Evolutionary conservation across 2,113 vertebrate species (phyloP).

Genomic region (Poicephalus meyeri): DNA sequence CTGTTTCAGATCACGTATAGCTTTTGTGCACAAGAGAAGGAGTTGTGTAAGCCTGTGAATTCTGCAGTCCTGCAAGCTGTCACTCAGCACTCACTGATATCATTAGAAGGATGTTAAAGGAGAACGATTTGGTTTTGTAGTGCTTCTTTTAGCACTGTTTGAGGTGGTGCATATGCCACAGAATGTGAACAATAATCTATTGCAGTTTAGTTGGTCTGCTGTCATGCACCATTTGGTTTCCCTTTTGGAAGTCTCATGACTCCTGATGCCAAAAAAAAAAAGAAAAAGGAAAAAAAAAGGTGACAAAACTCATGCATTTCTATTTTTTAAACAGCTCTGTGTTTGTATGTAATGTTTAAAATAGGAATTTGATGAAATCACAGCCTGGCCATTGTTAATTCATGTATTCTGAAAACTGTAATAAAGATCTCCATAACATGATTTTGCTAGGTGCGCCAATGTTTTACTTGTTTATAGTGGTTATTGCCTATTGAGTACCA

Average conservation of each 20-base stretch:
- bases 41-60: background rate
- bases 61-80: conserved; percentile 19
- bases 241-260: conserved; percentile 46
- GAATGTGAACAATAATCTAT: conserved; percentile 25
- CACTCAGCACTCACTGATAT: background rate
- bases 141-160: conserved; percentile 7
- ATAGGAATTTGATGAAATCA: conserved; percentile 62
- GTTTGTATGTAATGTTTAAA: conserved; percentile 65
- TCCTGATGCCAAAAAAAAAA: conserved; percentile 1
- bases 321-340: conserved; percentile 58
- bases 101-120: background rate
- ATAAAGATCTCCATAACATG: conserved; percentile 48
- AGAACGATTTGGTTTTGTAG: background rate
- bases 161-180: conserved; percentile 60
- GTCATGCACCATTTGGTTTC: conserved; percentile 36
- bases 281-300: background rate
- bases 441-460: conserved; percentile 33
- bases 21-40: background rate
- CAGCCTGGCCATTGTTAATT: conserved; percentile 58
- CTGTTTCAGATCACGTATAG: background rate
- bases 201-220: conserved; percentile 18
- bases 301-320: conserved; percentile 56
- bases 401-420: conserved; percentile 60
- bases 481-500: background rate
- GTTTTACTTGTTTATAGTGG: conserved; percentile 35